Base-by-base conservation (phyloP, 2,113 vertebrate genomes). In the Oryzias javanicus region DNA sequence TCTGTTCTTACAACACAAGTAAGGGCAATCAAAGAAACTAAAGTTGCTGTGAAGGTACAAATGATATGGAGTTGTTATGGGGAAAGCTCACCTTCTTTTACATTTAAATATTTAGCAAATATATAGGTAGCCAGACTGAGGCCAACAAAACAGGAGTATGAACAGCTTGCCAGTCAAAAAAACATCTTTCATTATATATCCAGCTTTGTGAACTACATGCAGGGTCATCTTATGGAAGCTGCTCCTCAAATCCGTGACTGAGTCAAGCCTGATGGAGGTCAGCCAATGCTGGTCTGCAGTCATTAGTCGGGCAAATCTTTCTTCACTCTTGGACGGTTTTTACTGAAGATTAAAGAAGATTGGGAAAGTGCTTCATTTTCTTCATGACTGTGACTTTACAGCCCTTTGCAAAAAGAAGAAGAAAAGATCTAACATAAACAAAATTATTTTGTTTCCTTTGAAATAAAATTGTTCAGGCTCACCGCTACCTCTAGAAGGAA, bases 61-160 rank as follows among this genome's bases (percentile, higher is more conserved):
- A 58, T 54, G 22, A 59, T 64, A 27, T 48, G 29, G 16, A 61
- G 6, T 65, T 25, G 35, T 55, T 50, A 57, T n/a, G 64, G 10
- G 22, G 54, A 51, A 49, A 57, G 18, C 24, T 49, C 47, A 50
- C 41, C 19, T 49, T 15, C n/a, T 42, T 66, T 66, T 66, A 19
- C 19, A 35, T 60, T 52, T 25, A 16, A 48, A 27, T 13, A 10
- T 44, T 14, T 29, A 18, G 14, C 29, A 13, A 46, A 57, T n/a
- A 46, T n/a, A 13, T 7, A 22, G 13, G 13, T n/a, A 19, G 29
- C 58, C 19, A 41, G 15, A 57, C 5, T 27, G 40, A 51, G 42
- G 16, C 19, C 47, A 49, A 35, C 35, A 35, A 35, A 35, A 35
- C 10, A 35, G 8, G 8, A 12, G 35, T 35, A 35, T 35, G 35